Evolutionary conservation across 1,140 invertebrate species (phyloP), one percentile per base, ranked within the genome.

Genomic region (Phthorimaea operculella): DNA sequence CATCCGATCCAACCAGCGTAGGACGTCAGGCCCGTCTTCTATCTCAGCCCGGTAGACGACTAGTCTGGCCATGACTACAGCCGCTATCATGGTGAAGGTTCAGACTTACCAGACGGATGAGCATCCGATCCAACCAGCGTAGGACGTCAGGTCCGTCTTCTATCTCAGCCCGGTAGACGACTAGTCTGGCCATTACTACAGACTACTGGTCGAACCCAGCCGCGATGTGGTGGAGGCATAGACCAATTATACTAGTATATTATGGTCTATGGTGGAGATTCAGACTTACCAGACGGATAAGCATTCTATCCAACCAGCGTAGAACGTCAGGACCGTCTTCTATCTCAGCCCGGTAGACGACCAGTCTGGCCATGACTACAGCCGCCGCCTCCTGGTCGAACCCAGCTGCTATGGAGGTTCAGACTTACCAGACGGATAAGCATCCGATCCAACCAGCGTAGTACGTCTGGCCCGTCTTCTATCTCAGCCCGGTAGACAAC

Each of bases 161-260:
- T 28, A 92, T 94, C 83, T 99, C 97, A 1, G 98, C 97, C 70
- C 96, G 89, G 85, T 97, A 98, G 42, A 98, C 96, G 8, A 98
- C 98, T 69, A 99, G 91, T 48, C 98, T 89, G 0, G 96, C 95
- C 96, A 99, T 99, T 7, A 99, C 87, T 42, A 99, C 98, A 8
- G 98, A 96, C 1, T 99, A 97, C 85, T 99, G 97, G 87, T 99
- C 98, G 87, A 99, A 99, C 7, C 97, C 96, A 47, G 96, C 96
- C 70, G 92, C 91, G 12, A 95, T 92, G 68, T 95, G 93, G 68
- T 92, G 92, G 33, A 94, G 85, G 67, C n/a, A n/a, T n/a, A n/a
- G n/a, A n/a, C n/a, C n/a, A n/a, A n/a, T n/a, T n/a, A n/a, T n/a
- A n/a, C n/a, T n/a, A n/a, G n/a, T n/a, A n/a, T n/a, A n/a, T n/a